Conservation (phyloP, 2,797 vertebrate species). For the Bryconaethiops microstoma region DNA sequence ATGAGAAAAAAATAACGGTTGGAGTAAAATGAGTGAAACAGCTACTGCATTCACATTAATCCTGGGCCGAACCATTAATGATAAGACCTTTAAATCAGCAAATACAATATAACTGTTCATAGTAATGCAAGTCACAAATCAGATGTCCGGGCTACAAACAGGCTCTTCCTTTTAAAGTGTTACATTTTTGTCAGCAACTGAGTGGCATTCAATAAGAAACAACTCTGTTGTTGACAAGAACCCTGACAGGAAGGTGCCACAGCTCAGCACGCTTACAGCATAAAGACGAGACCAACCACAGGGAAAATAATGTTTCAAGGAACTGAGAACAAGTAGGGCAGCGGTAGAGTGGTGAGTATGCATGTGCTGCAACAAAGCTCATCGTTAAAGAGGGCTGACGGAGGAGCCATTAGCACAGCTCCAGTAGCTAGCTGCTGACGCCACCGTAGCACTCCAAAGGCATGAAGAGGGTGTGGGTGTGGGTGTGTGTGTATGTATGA, state of each 20-base stretch:
- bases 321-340: background rate
- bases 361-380: slow-evolving; percentile 13
- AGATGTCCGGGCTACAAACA: background rate
- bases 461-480: background rate
- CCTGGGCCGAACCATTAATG: background rate
- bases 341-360: slow-evolving; percentile 17
- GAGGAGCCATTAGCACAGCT: slow-evolving; percentile 39
- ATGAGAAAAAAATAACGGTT: background rate
- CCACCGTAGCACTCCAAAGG: slow-evolving; percentile 4
- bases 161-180: background rate
- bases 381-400: slow-evolving; percentile 13
- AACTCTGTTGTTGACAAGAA: background rate
- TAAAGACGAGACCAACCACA: background rate
- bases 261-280: background rate
- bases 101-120: background rate
- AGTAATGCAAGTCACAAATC: background rate
- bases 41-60: background rate
- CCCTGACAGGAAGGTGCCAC: background rate
- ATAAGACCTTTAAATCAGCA: background rate
- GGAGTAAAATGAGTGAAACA: background rate
- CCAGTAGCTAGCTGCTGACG: slow-evolving; percentile 23
- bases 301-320: background rate
- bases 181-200: background rate
- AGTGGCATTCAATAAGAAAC: background rate
- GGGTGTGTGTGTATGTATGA: background rate